These are phyloP conservation scores for Heliangelus exortis DNA, from an alignment of 2,797 vertebrate genomes.

Conservation along the genomic window DNA sequence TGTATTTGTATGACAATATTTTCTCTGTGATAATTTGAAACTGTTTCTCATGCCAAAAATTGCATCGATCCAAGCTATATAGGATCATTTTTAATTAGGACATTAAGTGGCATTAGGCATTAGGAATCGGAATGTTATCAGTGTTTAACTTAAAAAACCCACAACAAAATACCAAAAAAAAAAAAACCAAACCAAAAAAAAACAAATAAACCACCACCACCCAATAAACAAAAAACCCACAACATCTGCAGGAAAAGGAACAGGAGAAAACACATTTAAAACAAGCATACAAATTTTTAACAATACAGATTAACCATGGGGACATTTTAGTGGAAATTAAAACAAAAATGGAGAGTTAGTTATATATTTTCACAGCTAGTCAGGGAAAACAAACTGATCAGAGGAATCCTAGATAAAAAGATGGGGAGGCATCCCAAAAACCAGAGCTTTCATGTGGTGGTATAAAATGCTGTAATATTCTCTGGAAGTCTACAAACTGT, in stretches of 20 bases:
- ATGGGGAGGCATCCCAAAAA: background rate
- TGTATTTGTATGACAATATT: background rate
- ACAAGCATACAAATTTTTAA: background rate
- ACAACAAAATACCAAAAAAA: accelerated
- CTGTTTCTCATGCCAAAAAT: background rate
- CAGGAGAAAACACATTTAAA: accelerated
- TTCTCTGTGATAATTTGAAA: background rate
- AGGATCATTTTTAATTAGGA: background rate
- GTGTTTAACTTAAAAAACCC: background rate
- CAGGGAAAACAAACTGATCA: background rate
- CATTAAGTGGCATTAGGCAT: background rate
- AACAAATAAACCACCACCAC: no score
- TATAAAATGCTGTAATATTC: background rate
- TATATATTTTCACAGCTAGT: background rate
- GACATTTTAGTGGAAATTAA: background rate
- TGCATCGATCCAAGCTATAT: background rate
- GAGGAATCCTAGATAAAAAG: background rate
- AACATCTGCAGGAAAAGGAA: background rate
- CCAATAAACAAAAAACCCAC: background rate
- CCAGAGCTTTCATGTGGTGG: background rate
- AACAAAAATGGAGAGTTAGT: background rate
- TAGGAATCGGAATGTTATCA: background rate
- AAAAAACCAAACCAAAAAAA: background rate
- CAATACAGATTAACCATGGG: background rate
- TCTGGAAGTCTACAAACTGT: background rate